These are phyloP conservation scores for Ptilonorhynchus violaceus DNA, from an alignment of 2,113 vertebrate species.

Conservation along the genomic window DNA sequence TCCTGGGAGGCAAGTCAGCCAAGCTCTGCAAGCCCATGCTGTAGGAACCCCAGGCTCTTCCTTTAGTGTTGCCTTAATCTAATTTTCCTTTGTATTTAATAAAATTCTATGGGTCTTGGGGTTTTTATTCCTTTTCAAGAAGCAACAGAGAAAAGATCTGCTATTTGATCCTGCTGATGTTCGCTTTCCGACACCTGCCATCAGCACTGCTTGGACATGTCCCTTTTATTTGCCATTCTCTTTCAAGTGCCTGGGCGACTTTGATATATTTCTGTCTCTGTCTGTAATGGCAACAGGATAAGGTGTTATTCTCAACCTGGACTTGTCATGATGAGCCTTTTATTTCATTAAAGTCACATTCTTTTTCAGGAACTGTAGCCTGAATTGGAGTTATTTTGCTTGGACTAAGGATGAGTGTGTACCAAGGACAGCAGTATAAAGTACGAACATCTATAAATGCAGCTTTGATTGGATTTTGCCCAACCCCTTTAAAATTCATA, in stretches of 20 bases:
- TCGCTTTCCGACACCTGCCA: constrained; percentile 75
- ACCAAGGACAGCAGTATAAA: not conserved
- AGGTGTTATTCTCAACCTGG: constrained; percentile 72
- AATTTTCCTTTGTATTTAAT: constrained; percentile 60
- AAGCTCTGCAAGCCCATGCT: not conserved
- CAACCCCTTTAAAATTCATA: constrained; percentile 22
- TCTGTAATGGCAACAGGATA: constrained; percentile 75
- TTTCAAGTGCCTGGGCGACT: constrained; percentile 78
- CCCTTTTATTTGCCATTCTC: constrained; percentile 83
- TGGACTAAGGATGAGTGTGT: not conserved
- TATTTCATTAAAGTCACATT: constrained; percentile 71
- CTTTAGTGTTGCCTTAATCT: constrained; percentile 27
- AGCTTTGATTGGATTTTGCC: constrained; percentile 22
- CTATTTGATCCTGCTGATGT: constrained; percentile 78
- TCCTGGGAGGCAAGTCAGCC: not conserved
- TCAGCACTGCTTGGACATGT: constrained; percentile 76
- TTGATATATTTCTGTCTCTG: constrained; percentile 80
- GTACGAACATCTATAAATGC: not conserved
- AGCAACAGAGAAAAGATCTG: constrained; percentile 71
- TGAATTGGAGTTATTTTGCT: constrained; percentile 45
- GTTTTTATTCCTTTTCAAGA: constrained; percentile 72
- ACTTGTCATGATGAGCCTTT: constrained; percentile 71
- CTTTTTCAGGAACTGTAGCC: constrained; percentile 45
- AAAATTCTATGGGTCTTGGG: constrained; percentile 39
- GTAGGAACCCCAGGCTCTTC: not conserved